phyloP scores from a whole-genome alignment of 53 echinoderm and acorn worm genomes.

The Glandiceps talaboti region DNA sequence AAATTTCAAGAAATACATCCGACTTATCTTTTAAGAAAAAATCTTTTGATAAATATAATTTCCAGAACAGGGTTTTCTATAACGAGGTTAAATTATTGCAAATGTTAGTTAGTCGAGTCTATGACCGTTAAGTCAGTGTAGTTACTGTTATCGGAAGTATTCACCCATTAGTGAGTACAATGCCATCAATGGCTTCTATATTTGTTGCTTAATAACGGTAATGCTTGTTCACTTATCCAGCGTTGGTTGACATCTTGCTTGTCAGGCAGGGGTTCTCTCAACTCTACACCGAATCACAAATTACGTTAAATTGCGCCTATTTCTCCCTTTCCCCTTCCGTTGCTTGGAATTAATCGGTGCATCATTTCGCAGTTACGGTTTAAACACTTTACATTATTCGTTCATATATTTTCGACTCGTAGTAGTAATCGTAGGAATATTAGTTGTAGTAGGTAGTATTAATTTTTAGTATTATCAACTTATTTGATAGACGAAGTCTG shows the following conservation, averaged over 20 bases:
- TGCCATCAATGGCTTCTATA: not conserved
- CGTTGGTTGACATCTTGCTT: not conserved
- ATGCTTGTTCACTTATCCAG: not conserved
- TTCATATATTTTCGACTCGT: too few species aligned
- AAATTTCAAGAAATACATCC: not conserved
- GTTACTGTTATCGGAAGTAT: not conserved
- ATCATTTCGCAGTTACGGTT: too few species aligned
- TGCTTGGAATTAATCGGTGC: too few species aligned
- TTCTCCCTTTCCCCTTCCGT: not conserved
- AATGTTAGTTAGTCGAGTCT: not conserved
- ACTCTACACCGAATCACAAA: not conserved
- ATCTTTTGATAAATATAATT: not conserved
- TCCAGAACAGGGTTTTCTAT: not conserved
- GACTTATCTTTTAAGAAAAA: not conserved
- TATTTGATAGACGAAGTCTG: too few species aligned
- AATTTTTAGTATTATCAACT: too few species aligned
- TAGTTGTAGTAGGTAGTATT: too few species aligned
- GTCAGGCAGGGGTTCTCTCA: not conserved
- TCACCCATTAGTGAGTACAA: not conserved
- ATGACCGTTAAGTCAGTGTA: not conserved
- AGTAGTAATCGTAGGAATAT: too few species aligned
- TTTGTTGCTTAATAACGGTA: not conserved
- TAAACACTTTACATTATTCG: too few species aligned
- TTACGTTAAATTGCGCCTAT: not conserved
- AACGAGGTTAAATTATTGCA: not conserved